Evolutionary conservation across 2,888 invertebrate species (phyloP).

Genomic region (Imbricaverruca yamaguchii): DNA sequence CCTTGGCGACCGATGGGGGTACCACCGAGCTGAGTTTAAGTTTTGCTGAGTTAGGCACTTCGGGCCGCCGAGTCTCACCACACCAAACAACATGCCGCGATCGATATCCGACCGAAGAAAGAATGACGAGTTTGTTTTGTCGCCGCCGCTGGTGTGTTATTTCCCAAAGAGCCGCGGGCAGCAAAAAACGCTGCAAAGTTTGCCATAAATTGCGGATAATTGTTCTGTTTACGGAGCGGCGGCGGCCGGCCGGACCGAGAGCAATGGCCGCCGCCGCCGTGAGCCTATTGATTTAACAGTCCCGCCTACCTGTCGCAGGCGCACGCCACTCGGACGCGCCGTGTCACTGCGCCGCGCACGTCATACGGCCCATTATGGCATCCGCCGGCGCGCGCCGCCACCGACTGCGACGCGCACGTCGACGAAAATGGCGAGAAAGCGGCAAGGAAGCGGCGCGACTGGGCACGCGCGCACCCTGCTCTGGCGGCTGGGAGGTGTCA

Average conservation of each 20-base stretch:
- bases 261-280: constrained; percentile 5
- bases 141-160: not conserved
- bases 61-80: no score
- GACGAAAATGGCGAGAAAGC: constrained; percentile 3
- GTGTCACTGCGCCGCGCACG: constrained; percentile 9
- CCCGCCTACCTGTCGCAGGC: not conserved
- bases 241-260: not conserved
- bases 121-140: not conserved
- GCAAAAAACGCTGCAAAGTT: constrained; percentile 11
- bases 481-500: no score
- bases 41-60: no score
- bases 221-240: constrained; percentile 9
- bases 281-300: constrained; percentile 10
- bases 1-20: no score
- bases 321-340: constrained; percentile 12
- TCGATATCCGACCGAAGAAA: not conserved
- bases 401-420: not conserved
- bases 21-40: no score
- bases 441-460: no score
- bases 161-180: not conserved
- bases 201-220: constrained; percentile 20
- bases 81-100: not conserved
- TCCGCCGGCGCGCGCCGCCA: not conserved
- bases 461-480: no score
- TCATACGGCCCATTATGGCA: constrained; percentile 7